Evolutionary conservation across 2,797 vertebrate species (phyloP), one percentile per base, ranked within the genome.

Genomic region (Eulemur albifrons): DNA sequence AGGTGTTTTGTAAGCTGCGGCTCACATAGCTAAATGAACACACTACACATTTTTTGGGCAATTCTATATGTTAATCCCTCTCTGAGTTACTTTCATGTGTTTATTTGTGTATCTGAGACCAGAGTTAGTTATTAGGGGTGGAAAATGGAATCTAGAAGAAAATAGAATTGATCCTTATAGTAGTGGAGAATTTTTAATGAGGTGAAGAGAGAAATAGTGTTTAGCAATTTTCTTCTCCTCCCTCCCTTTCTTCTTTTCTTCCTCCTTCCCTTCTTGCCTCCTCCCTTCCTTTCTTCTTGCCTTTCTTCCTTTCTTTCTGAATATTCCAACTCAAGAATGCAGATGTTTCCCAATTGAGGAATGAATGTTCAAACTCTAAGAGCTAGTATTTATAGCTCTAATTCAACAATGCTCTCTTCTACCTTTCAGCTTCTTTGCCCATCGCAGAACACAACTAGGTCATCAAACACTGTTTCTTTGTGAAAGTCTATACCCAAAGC

Each of bases 291-390:
- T 54, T 54, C n/a, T 17, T 80, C 5, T 13, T 45, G 1, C 84
- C 88, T 88, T 96, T 81, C 72, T 96, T 96, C 83, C 40, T 97
- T 98, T 97, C 79, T 98, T 96, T 40, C 73, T 25, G 0, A 97
- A 93, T 97, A 98, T 98, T 97, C 96, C 81, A 94, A 91, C 84
- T 97, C 91, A 92, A 81, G 92, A 91, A 86, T 89, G 79, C 82
- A 94, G 57, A 81, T 92, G 88, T 98, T 97, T 92, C 87, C 97
- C 95, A 96, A 72, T 63, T 96, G 94, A 97, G 97, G 96, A 94
- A 97, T 83, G 94, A 96, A 91, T 72, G 92, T 97, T 96, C 94
- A 97, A 14, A 9, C 73, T 14, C 69, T 17, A 17, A 96, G 79
- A 93, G 57, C 57, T 90, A 25, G 95, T 97, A 83, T 86, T 86